phyloP scores from a whole-genome alignment of 2,888 invertebrate species.

The Drosophila lutescens region DNA sequence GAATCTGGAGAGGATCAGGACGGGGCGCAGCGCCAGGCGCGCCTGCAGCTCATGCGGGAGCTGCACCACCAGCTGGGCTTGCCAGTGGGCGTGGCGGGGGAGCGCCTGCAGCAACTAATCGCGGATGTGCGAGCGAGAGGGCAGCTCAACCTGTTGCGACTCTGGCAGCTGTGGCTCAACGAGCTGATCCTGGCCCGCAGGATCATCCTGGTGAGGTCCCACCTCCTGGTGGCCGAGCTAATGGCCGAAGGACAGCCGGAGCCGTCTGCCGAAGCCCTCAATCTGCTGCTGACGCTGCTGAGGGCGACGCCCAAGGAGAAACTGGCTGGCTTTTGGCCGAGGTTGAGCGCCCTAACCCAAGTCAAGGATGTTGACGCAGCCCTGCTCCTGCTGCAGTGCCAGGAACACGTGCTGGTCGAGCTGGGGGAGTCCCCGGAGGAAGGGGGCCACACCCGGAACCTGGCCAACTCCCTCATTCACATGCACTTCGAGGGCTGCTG shows the following conservation, averaged over 20 bases:
- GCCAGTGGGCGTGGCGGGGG: constrained; percentile 17
- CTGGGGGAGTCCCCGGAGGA: constrained; percentile 6
- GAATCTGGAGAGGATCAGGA: constrained; percentile 1
- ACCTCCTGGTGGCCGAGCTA: constrained; percentile 42
- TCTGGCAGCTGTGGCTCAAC: constrained; percentile 59
- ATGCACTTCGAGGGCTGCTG: constrained; percentile 37
- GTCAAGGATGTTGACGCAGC: constrained; percentile 3
- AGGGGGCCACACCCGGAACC: neutral
- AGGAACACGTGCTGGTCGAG: constrained; percentile 31
- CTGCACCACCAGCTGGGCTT: constrained; percentile 19
- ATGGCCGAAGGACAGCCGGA: constrained; percentile 20
- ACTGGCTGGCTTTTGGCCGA: constrained; percentile 60
- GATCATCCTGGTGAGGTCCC: constrained; percentile 29
- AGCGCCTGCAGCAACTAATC: constrained; percentile 51
- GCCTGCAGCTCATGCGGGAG: constrained; percentile 49
- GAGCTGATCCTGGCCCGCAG: constrained; percentile 48
- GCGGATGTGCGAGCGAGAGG: constrained; percentile 33
- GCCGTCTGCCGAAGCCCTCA: neutral
- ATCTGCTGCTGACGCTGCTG: constrained; percentile 29
- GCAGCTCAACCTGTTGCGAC: constrained; percentile 19
- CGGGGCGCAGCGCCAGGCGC: constrained; percentile 30
- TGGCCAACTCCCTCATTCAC: constrained; percentile 28
- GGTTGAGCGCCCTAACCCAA: neutral
- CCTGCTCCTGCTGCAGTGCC: constrained; percentile 33
- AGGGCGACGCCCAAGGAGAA: constrained; percentile 85